Base-by-base conservation (phyloP, 1,140 invertebrate genomes). In the Panulirus ornatus region DNA sequence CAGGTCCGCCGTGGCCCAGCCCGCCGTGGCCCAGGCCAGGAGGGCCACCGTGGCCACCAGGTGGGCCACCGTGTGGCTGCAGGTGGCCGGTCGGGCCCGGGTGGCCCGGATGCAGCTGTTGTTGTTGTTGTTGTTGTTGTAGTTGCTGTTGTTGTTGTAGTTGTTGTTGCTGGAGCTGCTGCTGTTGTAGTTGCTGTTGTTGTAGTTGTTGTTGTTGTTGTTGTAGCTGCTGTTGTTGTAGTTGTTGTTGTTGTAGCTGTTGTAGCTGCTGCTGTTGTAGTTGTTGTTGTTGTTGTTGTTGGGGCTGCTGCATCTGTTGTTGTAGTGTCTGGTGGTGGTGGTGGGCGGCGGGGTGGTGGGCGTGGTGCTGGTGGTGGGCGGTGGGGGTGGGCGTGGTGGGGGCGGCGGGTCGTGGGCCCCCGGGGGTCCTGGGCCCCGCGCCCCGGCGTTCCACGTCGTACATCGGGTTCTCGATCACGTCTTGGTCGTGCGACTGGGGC, bases 401-500 rank as follows among this genome's bases (percentile, higher is more conserved):
- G 79, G 84, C 79, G 78, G 78, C 78, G 16, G 87, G 78, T 38
- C 79, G 78, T 16, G 79, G 79, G 44, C 79, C 79, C 54, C 79
- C 66, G 9, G 87, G 87, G 8, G 87, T 79, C 2, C 78, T 78
- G 14, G 44, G 73, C 71, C 47, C 34, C 14, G 81, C 88, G 44
- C 90, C 84, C 58, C 91, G 63, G 5, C 91, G 87, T 44, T 92
- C 91, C 89, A 92, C 91, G 63, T 92, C 88, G 88, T 92, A 92
- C 91, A 92, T 92, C 51, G 91, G 91, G 75, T 92, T 92, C 86
- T 92, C 91, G 70, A 92, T 92, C 70, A 92, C 91, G 88, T 92
- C 91, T 70, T 92, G 91, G 83, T 92, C 91, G 84, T 91, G 90
- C 63, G 63, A 84, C 83, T 85, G 83, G 19, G 78, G 88, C 84